phyloP scores from a whole-genome alignment of 2,113 vertebrate species.

The Peromyscus californicus region DNA sequence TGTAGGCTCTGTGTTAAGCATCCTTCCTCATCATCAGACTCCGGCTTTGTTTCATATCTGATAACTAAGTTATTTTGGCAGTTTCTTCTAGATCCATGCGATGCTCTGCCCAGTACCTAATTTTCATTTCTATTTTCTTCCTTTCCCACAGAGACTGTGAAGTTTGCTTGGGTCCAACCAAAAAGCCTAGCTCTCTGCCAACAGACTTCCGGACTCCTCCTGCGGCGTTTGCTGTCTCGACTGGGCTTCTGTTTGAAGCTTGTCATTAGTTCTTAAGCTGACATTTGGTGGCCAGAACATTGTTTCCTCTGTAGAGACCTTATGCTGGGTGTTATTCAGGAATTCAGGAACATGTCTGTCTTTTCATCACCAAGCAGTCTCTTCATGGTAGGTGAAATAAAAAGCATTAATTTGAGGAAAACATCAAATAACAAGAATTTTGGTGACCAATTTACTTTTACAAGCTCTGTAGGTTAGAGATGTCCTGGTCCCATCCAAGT shows the following conservation, averaged over 20 bases:
- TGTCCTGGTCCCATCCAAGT: not conserved
- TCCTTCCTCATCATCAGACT: not conserved
- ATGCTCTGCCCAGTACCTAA: not conserved
- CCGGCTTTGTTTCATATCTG: not conserved
- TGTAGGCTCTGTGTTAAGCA: not conserved
- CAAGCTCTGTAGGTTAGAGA: not conserved
- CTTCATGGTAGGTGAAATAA: not conserved
- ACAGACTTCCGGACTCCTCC: too few species aligned
- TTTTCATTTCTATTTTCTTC: not conserved
- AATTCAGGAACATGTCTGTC: not conserved
- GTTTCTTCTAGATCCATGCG: not conserved
- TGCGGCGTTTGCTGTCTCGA: not conserved
- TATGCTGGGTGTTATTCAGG: not conserved
- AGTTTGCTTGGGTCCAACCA: not conserved
- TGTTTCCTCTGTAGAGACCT: not conserved
- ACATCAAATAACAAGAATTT: not conserved
- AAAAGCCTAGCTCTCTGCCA: not conserved
- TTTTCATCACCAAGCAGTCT: not conserved
- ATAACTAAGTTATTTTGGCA: not conserved
- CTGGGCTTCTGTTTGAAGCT: not conserved
- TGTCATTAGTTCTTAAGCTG: not conserved
- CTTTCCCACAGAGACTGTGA: not conserved
- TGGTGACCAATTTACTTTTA: not conserved
- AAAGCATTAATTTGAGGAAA: not conserved
- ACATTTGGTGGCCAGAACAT: not conserved